Percentiles rank a stretch among this genome's conserved stretches.
phyloP scores from a whole-genome alignment of 2,888 invertebrate genomes.

The Loripinus fragilis region DNA sequence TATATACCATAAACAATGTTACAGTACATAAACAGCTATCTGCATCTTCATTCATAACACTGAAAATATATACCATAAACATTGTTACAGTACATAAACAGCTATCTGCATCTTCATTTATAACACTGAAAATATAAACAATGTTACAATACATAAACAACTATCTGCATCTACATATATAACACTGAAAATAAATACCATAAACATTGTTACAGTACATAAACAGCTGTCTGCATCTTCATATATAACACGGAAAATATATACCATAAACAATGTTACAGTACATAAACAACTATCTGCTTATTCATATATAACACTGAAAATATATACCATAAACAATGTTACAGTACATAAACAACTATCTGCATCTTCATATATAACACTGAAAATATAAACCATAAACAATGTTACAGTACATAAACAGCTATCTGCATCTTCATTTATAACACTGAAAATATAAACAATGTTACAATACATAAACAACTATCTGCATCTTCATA shows the following conservation, averaged over 20 bases:
- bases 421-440: slow-evolving; percentile 95
- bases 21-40: background rate
- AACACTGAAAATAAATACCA: slow-evolving; percentile 86
- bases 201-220: slow-evolving; percentile 97
- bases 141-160: no score
- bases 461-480: slow-evolving; percentile 96
- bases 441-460: slow-evolving; percentile 89
- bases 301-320: no score
- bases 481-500: slow-evolving; percentile 96
- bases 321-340: slow-evolving; percentile 90
- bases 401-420: slow-evolving; percentile 97
- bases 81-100: slow-evolving; percentile 96
- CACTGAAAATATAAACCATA: slow-evolving; percentile 85
- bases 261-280: background rate
- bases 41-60: slow-evolving; percentile 93
- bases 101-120: slow-evolving; percentile 95
- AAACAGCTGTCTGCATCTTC: slow-evolving; percentile 96
- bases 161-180: no score
- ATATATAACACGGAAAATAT: slow-evolving; percentile 87
- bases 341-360: slow-evolving; percentile 96
- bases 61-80: slow-evolving; percentile 89
- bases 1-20: slow-evolving; percentile 87
- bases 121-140: slow-evolving; percentile 84
- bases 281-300: no score
- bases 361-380: slow-evolving; percentile 95